These are phyloP conservation scores for Thalassoma bifasciatum DNA, from an alignment of 2,113 vertebrate species.

Conservation along the genomic window DNA sequence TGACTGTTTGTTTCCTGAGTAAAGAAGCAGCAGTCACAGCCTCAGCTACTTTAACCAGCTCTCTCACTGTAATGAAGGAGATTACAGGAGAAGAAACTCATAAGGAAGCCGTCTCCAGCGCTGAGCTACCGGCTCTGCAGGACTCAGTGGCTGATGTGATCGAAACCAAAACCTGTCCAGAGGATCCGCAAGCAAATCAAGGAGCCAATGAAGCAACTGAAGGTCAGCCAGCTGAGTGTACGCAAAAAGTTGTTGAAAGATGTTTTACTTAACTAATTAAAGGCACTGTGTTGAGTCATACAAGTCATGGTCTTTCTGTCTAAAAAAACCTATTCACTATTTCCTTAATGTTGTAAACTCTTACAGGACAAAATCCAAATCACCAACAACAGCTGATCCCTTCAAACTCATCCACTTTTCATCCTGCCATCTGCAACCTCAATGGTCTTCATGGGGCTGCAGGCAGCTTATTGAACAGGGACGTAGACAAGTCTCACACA, in stretches of 20 bases:
- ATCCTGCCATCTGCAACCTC: not conserved
- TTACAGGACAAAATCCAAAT: slow-evolving; percentile 20
- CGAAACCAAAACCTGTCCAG: slow-evolving; percentile 9
- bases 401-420: not conserved
- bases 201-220: slow-evolving; percentile 44
- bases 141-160: slow-evolving; percentile 2
- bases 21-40: slow-evolving; percentile 11
- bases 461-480: not conserved
- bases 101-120: slow-evolving; percentile 49
- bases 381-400: not conserved
- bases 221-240: slow-evolving; percentile 57
- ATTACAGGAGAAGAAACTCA: slow-evolving; percentile 18
- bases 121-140: slow-evolving; percentile 19
- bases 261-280: no score
- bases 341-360: not conserved
- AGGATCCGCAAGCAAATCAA: slow-evolving; percentile 39
- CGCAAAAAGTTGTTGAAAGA: no score
- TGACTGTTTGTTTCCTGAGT: no score
- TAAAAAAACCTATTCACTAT: no score
- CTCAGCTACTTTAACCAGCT: slow-evolving; percentile 4
- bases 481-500: not conserved
- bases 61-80: slow-evolving; percentile 48
- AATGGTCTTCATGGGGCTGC: not conserved
- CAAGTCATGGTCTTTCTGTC: no score
- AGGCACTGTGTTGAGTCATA: no score